Evolutionary conservation across 2,888 invertebrate species (phyloP), one percentile per base, ranked within the genome.

Genomic region (Melinopterus prodromus): DNA sequence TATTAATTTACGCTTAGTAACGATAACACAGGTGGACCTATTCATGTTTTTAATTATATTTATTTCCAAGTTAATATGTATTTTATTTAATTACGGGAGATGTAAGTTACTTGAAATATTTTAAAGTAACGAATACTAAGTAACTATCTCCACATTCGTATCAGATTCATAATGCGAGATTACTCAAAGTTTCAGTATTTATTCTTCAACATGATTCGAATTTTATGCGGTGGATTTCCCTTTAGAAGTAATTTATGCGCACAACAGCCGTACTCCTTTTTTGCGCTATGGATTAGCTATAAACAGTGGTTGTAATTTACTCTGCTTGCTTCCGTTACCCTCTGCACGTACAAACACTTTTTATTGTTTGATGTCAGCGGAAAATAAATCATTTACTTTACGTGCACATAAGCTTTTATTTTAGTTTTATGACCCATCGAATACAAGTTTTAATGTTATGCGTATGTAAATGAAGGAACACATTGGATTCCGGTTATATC

Each of bases 221-320:
- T 53, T 26, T 26, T 26, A 12, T 53, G 53, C 53, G 12, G 53
- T 53, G 12, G 53, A 53, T 53, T 26, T 53, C 53, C 5, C 35
- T 72, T 72, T 26, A 14, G 35, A 72, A 6, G 72, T n/a, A 72
- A 36, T 72, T 72, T 36, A 16, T 36, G 36, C 16, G 35, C 35
- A 26, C 16, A 72, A 15, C 72, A 16, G 35, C 72, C 72, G 16
- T 36, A 36, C 72, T 36, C 16, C 72, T 72, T 72, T 72, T 36
- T 12, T 16, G 16, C 72, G 72, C 72, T 53, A 53, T 53, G 53
- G 3, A 53, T 53, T 53, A 53, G 26, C 26, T 26, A 53, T 53
- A 53, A 53, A 53, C 53, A 53, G 53, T 53, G 53, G 53, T 53
- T 53, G 12, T 53, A 53, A 53, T 9, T 53, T 53, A 7, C 53